Percentiles rank a stretch among this genome's conserved stretches.
Evolutionary conservation across 2,888 invertebrate genomes (phyloP).

Genomic region (Drosophila greeni): DNA sequence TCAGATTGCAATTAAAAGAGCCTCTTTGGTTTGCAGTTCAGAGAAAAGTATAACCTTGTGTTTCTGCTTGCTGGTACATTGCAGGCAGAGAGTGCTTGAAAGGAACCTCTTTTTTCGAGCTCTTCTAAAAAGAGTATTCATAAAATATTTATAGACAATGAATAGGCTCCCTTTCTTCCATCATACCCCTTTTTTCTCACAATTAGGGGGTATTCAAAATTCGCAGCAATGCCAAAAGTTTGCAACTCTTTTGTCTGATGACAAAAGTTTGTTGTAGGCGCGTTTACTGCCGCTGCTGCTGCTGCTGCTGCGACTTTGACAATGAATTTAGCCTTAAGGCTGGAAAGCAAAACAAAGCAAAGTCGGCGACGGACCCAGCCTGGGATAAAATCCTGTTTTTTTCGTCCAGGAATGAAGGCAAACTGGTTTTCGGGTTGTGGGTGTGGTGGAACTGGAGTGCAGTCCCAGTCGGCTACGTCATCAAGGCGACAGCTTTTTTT

Average conservation of each 20-base stretch:
- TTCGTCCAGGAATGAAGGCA: conserved; percentile 50
- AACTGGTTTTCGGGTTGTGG: conserved; percentile 64
- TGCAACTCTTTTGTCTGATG: conserved; percentile 71
- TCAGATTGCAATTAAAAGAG: neutral
- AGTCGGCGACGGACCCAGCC: conserved; percentile 6
- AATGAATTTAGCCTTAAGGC: conserved; percentile 72
- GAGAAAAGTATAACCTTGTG: neutral
- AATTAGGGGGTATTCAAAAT: conserved; percentile 3
- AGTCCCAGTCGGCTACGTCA: conserved; percentile 55
- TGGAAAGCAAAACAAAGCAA: conserved; percentile 41
- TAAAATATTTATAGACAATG: neutral
- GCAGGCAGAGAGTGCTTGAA: neutral
- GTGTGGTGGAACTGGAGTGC: conserved; percentile 49
- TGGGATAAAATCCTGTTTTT: conserved; percentile 64
- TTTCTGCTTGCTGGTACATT: neutral
- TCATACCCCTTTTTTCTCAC: neutral
- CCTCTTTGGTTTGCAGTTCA: neutral
- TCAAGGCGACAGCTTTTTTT: conserved; percentile 49
- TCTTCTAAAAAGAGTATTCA: neutral
- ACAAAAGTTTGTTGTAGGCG: conserved; percentile 72
- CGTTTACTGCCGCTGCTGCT: conserved; percentile 25
- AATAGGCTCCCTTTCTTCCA: neutral
- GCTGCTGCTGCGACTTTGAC: conserved; percentile 65
- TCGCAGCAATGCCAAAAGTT: conserved; percentile 48
- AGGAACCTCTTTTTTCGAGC: neutral